phyloP scores from a whole-genome alignment of 1,140 invertebrate genomes.

The Drosophila pectinifera region DNA sequence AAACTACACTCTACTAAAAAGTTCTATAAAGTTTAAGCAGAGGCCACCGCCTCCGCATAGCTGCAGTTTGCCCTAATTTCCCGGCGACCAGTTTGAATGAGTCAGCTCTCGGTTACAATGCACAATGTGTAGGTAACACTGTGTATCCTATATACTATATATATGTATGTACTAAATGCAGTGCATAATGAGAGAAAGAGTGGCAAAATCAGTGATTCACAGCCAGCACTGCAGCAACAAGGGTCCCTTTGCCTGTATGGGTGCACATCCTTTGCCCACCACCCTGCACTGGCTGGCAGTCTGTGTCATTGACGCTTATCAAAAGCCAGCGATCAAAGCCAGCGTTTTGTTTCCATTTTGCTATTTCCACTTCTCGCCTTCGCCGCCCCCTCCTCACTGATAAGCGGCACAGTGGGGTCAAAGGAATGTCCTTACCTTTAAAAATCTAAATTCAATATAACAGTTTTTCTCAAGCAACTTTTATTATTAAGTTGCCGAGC shows the following conservation, averaged over 20 bases:
- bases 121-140: conserved; percentile 42
- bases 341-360: conserved; percentile 47
- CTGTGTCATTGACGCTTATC: conserved; percentile 52
- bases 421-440: background rate
- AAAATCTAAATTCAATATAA: background rate
- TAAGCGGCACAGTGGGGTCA: conserved; percentile 1
- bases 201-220: conserved; percentile 33
- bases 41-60: too few relatives aligned
- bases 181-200: conserved; percentile 29
- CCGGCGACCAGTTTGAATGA: conserved; percentile 11
- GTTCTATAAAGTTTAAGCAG: background rate
- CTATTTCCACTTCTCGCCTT: conserved; percentile 14
- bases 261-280: conserved; percentile 5
- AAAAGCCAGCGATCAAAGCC: conserved; percentile 53
- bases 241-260: conserved; percentile 22
- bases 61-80: conserved; percentile 19
- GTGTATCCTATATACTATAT: background rate
- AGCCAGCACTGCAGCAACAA: conserved; percentile 26
- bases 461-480: background rate
- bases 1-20: background rate
- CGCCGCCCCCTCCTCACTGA: background rate
- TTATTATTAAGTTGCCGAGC: too few relatives aligned
- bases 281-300: background rate
- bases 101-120: conserved; percentile 30
- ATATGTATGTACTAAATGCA: background rate